Conservation (phyloP, 2,113 vertebrate species). For the Alligator mississippiensis region DNA sequence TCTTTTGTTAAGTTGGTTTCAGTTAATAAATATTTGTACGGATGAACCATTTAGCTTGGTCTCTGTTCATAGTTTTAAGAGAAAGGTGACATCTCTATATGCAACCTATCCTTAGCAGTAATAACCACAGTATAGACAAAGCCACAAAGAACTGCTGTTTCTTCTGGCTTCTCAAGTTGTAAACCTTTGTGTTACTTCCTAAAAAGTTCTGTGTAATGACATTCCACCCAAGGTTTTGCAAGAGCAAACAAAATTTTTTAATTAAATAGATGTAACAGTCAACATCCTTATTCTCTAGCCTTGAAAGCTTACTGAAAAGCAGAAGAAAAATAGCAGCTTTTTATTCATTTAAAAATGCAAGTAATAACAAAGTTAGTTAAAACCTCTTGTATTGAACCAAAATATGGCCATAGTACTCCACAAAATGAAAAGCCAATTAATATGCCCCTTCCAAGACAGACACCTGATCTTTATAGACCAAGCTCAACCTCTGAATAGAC, state of each 20-base stretch:
- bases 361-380: conserved; percentile 25
- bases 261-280: background rate
- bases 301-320: background rate
- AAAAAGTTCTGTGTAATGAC: background rate
- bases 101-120: background rate
- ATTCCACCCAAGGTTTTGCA: background rate
- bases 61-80: conserved; percentile 52
- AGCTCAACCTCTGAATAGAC: conserved; percentile 15
- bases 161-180: background rate
- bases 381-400: conserved; percentile 12
- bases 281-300: background rate
- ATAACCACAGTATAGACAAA: background rate
- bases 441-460: background rate
- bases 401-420: background rate
- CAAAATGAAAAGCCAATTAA: background rate
- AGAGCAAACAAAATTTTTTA: background rate
- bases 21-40: conserved; percentile 46
- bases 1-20: conserved; percentile 49
- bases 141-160: background rate
- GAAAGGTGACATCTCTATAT: conserved; percentile 41
- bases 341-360: background rate
- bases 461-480: background rate
- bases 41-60: conserved; percentile 53
- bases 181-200: background rate
- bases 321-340: background rate